Percentiles rank a stretch among this genome's conserved stretches.
Conservation (phyloP, 2,888 invertebrate species). For the Stenichneumon culpator region DNA sequence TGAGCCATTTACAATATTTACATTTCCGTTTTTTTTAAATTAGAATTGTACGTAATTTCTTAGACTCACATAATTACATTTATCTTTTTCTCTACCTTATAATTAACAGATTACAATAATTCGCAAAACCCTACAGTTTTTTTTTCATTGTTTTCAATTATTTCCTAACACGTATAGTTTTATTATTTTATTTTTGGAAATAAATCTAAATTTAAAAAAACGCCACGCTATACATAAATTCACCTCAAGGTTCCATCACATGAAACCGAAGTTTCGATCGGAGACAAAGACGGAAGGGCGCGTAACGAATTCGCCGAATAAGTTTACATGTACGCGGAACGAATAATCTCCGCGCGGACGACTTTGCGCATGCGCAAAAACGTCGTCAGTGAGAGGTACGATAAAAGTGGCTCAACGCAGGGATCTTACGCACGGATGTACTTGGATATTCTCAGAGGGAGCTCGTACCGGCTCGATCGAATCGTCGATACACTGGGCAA, state of each 20-base stretch:
- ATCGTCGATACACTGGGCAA: constrained; percentile 41
- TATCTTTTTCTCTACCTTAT: too few species aligned
- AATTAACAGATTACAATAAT: too few species aligned
- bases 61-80: too few species aligned
- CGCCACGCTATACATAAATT: background rate
- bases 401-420: background rate
- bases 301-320: constrained; percentile 49
- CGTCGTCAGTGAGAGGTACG: background rate
- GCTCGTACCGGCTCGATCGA: constrained; percentile 14
- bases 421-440: too few species aligned
- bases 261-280: constrained; percentile 37
- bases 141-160: too few species aligned
- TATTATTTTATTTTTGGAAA: background rate
- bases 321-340: background rate
- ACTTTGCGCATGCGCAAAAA: background rate
- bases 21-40: too few species aligned
- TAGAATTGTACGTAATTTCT: too few species aligned
- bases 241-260: constrained; percentile 11
- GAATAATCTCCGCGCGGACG: background rate
- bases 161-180: too few species aligned
- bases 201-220: background rate
- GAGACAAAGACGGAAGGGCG: constrained; percentile 5
- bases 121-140: too few species aligned
- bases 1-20: too few species aligned
- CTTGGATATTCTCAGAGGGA: background rate